These are phyloP conservation scores for Coendou prehensilis DNA, from an alignment of 2,797 vertebrate species.

Conservation along the genomic window DNA sequence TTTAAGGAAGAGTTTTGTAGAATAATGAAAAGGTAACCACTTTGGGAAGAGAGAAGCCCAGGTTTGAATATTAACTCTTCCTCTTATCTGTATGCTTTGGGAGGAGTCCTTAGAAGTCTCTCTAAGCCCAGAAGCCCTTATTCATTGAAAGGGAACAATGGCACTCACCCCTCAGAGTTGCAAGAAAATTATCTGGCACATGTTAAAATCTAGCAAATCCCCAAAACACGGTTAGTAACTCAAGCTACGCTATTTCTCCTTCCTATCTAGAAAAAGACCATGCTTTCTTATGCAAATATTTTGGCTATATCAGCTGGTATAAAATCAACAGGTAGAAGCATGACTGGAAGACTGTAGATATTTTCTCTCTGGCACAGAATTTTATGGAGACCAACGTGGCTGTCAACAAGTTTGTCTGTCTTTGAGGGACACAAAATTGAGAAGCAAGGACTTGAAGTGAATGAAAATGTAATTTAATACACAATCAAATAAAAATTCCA, in stretches of 20 bases:
- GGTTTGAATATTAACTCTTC: not conserved
- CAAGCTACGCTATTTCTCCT: not conserved
- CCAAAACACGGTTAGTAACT: conserved; percentile 8
- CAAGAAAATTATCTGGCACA: not conserved
- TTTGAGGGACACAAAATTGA: conserved; percentile 59
- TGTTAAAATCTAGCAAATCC: conserved; percentile 51
- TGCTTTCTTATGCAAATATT: not conserved
- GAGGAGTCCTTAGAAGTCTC: not conserved
- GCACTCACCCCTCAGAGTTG: not conserved
- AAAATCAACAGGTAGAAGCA: conserved; percentile 22
- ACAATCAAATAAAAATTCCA: conserved; percentile 81
- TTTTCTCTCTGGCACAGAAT: conserved; percentile 44
- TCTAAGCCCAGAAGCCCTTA: not conserved
- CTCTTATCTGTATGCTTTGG: not conserved
- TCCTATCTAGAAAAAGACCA: conserved; percentile 19
- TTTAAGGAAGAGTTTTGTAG: conserved; percentile 1
- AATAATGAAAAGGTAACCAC: conserved; percentile 32
- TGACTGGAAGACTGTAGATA: not conserved
- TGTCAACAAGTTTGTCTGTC: conserved; percentile 60
- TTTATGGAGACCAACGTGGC: not conserved
- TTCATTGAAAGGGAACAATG: not conserved
- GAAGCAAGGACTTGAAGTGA: conserved; percentile 62
- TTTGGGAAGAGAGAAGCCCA: not conserved
- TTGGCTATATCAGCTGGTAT: not conserved
- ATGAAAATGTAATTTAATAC: conserved; percentile 72